Evolutionary conservation across 1,140 invertebrate genomes (phyloP), one percentile per base, ranked within the genome.

Genomic region (Drosophila tsacasi): DNA sequence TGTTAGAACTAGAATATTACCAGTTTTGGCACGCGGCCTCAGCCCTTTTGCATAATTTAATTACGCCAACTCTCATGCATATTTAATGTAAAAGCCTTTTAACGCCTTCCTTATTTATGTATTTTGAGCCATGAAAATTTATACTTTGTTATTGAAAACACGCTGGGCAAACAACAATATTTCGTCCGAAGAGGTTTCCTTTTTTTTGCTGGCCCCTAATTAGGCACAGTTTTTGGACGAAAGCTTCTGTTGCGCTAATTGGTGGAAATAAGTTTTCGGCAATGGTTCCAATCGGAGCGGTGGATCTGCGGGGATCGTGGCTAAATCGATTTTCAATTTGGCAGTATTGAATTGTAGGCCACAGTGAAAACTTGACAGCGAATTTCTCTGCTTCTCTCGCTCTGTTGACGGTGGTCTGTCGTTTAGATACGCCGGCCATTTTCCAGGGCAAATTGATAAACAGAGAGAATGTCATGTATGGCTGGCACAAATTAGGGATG

Each of bases 11-110:
- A 78, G 74, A 81, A 78, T 80, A 87, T 89, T 84, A 72, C 87
- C 76, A 87, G 74, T 89, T 89, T 90, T 89, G 84, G 84, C 84
- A 89, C 77, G 83, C 83, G 72, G 81, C 81, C 81, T 73, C 84
- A 84, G 50, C 74, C 65, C 65, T 76, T 55, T 90, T 84, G 77
- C 74, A 81, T 89, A 89, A 89, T 89, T 89, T 64, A 84, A 89
- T 89, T 89, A 89, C 66, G 81, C 66, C 50, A 78, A 62, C 85
- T 58, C 54, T 75, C 81, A 90, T 89, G 84, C 86, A 89, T 89
- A 89, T 84, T 81, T 75, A 81, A 89, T 81, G 72, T 10, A 89
- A 79, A 85, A 86, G 83, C 83, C 78, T 86, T 85, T 82, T 60
- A 86, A 89, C 73, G 84, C 76, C 77, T 77, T 40, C 46, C 69